These are phyloP conservation scores for Cotesia typhae DNA, from an alignment of 1,140 invertebrate genomes.

Conservation along the genomic window DNA sequence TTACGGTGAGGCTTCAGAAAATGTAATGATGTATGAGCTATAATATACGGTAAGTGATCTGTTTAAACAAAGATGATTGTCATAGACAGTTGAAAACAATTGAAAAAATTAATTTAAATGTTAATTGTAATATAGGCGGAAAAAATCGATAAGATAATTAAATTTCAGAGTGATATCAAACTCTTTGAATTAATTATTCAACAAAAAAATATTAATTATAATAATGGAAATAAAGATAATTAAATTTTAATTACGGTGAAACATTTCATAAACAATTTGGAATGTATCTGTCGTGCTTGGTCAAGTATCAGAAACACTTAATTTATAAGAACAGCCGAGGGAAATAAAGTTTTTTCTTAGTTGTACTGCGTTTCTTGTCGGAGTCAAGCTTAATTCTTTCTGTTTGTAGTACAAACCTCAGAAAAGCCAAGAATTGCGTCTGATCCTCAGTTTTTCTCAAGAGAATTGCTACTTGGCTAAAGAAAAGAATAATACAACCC, in stretches of 20 bases:
- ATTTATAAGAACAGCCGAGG: conserved; percentile 16
- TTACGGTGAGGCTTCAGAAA: conserved; percentile 50
- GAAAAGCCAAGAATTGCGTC: conserved; percentile 48
- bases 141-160: too few species aligned
- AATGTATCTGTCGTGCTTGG: background rate
- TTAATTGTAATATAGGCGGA: background rate
- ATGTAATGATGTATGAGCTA: conserved; percentile 50
- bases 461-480: conserved; percentile 31
- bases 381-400: conserved; percentile 27
- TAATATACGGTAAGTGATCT: conserved; percentile 29
- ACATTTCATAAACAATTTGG: background rate
- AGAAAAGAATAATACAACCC: conserved; percentile 18
- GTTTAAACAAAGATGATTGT: background rate
- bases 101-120: background rate
- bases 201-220: background rate
- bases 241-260: background rate
- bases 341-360: conserved; percentile 1
- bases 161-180: too few species aligned
- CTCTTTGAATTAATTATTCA: too few species aligned
- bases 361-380: conserved; percentile 1
- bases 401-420: conserved; percentile 38
- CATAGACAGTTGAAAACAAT: conserved; percentile 25
- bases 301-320: conserved; percentile 2
- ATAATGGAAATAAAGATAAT: background rate
- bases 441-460: conserved; percentile 46